A percentile compares a stretch with the other conserved stretches of the same genome.
phyloP scores from a whole-genome alignment of 1,140 invertebrate genomes.

The Uloborus diversus region DNA sequence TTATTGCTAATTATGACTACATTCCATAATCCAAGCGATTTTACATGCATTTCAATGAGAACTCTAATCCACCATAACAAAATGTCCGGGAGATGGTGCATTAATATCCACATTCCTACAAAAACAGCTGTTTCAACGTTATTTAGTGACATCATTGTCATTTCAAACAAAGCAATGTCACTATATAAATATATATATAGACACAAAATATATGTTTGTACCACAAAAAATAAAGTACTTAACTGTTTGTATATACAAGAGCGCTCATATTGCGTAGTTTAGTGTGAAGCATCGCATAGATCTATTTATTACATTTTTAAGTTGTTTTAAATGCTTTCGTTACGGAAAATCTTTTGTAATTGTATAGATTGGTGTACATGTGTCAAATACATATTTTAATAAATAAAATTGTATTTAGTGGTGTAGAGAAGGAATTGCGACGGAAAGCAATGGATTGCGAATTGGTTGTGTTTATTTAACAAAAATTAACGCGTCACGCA shows the following conservation, averaged over 20 bases:
- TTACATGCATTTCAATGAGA: no score
- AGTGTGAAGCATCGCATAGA: constrained; percentile 34
- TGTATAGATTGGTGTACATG: constrained; percentile 52
- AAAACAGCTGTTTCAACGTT: not conserved
- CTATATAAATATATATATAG: constrained; percentile 12
- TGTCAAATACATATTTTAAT: constrained; percentile 54
- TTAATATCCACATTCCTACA: constrained; percentile 51
- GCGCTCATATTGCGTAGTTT: constrained; percentile 33
- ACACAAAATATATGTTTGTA: constrained; percentile 52
- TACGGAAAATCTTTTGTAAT: constrained; percentile 8
- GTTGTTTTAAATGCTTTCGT: constrained; percentile 1
- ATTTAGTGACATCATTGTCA: constrained; percentile 15
- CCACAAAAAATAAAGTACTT: constrained; percentile 28
- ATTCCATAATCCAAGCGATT: no score
- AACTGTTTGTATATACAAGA: constrained; percentile 35
- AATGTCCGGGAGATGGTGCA: constrained; percentile 31
- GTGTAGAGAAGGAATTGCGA: constrained; percentile 22
- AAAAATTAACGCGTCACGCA: constrained; percentile 1
- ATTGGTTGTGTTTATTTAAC: no score
- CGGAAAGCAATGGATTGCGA: constrained; percentile 21
- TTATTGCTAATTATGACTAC: no score
- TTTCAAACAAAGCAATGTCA: constrained; percentile 28
- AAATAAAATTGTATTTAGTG: constrained; percentile 28
- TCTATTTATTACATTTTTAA: constrained; percentile 37
- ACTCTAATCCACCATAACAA: no score